Conservation (phyloP, 2,797 vertebrate genomes). For the Cyclopterus lumpus region DNA sequence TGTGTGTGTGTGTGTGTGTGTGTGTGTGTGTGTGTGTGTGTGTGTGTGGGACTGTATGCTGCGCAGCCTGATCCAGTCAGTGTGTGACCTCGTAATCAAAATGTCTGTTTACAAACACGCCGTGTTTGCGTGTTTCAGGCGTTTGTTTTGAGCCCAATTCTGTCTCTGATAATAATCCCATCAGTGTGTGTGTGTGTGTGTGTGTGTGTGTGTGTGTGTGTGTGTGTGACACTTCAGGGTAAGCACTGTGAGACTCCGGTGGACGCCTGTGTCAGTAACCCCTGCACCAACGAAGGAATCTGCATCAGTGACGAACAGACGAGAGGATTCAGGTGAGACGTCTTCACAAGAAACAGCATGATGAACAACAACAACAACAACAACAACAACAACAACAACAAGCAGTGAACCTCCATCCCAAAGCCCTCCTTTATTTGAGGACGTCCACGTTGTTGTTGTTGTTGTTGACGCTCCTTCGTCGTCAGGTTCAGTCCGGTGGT, state of each 20-base stretch:
- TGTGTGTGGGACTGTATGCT: background rate
- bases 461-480: background rate
- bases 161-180: too few relatives aligned
- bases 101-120: too few relatives aligned
- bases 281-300: constrained; percentile 90
- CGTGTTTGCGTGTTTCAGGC: too few relatives aligned
- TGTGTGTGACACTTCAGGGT: constrained; percentile 81
- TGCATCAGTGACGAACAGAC: constrained; percentile 86
- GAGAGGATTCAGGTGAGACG: constrained; percentile 80
- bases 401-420: too few relatives aligned
- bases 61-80: background rate
- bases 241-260: constrained; percentile 88
- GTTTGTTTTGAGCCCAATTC: too few relatives aligned
- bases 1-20: background rate
- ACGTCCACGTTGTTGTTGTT: too few relatives aligned
- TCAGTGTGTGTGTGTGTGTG: constrained; percentile 14
- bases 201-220: constrained; percentile 2
- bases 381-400: too few relatives aligned
- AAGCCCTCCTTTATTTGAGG: too few relatives aligned
- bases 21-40: background rate
- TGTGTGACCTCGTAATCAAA: too few relatives aligned
- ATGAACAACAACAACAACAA: too few relatives aligned
- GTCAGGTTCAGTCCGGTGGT: too few relatives aligned
- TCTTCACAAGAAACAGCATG: too few relatives aligned
- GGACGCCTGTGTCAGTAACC: constrained; percentile 88